A percentile compares a stretch with the other conserved stretches of the same genome.
Evolutionary conservation across 2,113 vertebrate genomes (phyloP).

Genomic region (Sterrhoptilus dennistouni): DNA sequence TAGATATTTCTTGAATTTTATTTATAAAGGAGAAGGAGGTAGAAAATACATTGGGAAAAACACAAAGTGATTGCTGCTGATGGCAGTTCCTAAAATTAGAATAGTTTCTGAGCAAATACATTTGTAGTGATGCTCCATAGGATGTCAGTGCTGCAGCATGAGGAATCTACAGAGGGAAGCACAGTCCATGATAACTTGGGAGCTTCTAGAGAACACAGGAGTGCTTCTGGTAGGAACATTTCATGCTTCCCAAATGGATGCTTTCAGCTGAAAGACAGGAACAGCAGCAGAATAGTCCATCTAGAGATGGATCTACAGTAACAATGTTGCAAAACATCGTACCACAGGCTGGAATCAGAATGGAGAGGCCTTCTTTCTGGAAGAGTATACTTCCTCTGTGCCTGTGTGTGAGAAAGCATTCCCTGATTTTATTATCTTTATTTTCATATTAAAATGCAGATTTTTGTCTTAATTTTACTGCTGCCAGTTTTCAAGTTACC

Average conservation of each 20-base stretch:
- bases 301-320: neutral
- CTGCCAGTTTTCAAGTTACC: neutral
- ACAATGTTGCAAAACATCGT: accelerated
- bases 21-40: neutral
- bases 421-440: neutral
- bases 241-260: neutral
- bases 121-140: conserved; percentile 66
- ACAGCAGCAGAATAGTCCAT: neutral
- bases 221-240: conserved; percentile 78
- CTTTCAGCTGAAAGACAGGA: neutral
- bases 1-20: neutral
- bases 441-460: neutral
- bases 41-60: neutral
- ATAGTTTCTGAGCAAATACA: conserved; percentile 64
- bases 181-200: conserved; percentile 18
- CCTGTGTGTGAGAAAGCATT: neutral
- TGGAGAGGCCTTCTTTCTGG: neutral
- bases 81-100: conserved; percentile 38
- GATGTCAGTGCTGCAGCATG: conserved; percentile 77
- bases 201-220: conserved; percentile 49
- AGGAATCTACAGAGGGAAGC: conserved; percentile 69
- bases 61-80: neutral
- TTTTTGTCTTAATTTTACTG: neutral
- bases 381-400: neutral
- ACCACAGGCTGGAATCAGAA: neutral